Evolutionary conservation across 2,113 vertebrate genomes (phyloP), one percentile per base, ranked within the genome.

Genomic region (Todiramphus chloris): DNA sequence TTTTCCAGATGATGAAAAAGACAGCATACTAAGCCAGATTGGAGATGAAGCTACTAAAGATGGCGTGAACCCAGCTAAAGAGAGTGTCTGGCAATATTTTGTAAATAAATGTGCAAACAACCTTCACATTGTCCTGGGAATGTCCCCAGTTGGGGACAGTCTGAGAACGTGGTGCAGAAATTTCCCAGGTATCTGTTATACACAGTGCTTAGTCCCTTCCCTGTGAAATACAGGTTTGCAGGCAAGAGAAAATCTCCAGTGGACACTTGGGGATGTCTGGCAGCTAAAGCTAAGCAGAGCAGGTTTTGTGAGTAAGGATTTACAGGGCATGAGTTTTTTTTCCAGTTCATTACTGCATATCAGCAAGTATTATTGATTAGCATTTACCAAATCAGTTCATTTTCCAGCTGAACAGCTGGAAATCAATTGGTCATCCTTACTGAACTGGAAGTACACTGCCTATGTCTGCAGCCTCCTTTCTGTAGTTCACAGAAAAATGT

Each of bases 51-150:
- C 99, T 84, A 51, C 97, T 79, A 98, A 97, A 94, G 97, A 90
- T 59, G 99, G 99, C 4, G 17, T 83, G 8, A 98, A 98, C 25
- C 97, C 98, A 4, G 98, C 99, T 67, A 99, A 99, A 97, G 99
- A 99, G 89, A 99, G 98, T 3, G 64, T 99, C 93, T 99, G 99
- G 99, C 99, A 99, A 50, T 99, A 98, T 96, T 99, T 99, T 30
- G 97, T 99, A 74, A 99, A 97, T 93, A 99, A 99, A 97, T 99
- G 99, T 28, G 98, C 99, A 79, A 98, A 98, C 96, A 99, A 99
- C 95, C 98, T 99, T 60, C 99, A 99, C 91, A 98, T 99, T 28
- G 98, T 99, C 72, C 97, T 99, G 89, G 98, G 98, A 95, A 99
- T 99, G 99, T 99, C 99, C 13, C 99, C 99, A 0, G 99, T 98